phyloP scores from a whole-genome alignment of 2,797 vertebrate species.

The Aselliscus stoliczkanus region DNA sequence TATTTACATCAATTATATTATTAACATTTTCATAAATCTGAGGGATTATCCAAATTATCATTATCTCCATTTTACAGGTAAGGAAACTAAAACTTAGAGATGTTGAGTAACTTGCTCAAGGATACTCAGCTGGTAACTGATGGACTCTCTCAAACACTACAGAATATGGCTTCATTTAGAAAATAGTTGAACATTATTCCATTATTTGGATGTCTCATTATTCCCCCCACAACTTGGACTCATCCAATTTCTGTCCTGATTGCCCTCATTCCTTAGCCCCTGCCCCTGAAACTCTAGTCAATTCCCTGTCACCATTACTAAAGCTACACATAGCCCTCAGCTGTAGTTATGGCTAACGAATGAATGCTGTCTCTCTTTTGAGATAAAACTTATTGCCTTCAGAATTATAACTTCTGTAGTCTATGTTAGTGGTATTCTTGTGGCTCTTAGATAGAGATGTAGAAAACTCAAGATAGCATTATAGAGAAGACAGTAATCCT shows the following conservation, averaged over 20 bases:
- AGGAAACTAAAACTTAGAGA: background rate
- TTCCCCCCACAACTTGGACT: background rate
- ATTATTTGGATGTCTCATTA: background rate
- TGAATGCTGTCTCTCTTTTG: background rate
- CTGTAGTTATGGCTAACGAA: background rate
- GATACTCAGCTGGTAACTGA: background rate
- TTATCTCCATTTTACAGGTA: background rate
- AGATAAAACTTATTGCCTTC: background rate
- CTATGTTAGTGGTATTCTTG: background rate
- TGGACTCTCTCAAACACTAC: background rate
- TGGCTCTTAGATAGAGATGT: background rate
- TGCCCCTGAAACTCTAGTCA: too few species aligned
- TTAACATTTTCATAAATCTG: background rate
- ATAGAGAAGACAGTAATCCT: background rate
- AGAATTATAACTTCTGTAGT: background rate
- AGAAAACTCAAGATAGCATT: background rate
- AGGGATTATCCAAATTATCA: background rate
- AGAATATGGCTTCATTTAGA: background rate
- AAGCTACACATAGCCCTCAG: background rate
- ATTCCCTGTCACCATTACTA: background rate
- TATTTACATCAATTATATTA: background rate
- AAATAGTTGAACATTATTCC: background rate
- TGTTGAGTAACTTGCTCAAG: background rate
- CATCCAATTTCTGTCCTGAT: background rate
- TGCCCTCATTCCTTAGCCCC: fast-evolving